A percentile compares a stretch with the other conserved stretches of the same genome.
Evolutionary conservation across 2,888 invertebrate species (phyloP).

Genomic region (Cabera pusaria): DNA sequence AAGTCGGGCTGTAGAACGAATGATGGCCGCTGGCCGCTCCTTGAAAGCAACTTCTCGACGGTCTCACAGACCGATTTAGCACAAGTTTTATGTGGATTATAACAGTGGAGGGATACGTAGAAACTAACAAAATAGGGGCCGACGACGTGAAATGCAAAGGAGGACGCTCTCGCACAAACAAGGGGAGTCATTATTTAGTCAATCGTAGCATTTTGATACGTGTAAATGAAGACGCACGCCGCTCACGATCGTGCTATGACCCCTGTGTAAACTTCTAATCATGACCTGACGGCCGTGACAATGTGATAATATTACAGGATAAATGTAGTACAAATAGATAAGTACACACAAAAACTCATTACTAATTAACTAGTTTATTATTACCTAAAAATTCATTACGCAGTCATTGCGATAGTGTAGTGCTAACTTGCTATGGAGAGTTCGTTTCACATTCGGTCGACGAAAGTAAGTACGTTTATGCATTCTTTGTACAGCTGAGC

Average conservation of each 20-base stretch:
- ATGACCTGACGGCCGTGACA: conserved; percentile 59
- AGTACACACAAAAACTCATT: conserved; percentile 3
- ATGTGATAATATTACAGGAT: conserved; percentile 38
- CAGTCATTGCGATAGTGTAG: conserved; percentile 6
- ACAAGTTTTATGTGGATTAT: conserved; percentile 52
- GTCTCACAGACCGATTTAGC: conserved; percentile 57
- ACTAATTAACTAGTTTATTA: no score
- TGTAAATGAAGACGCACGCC: conserved; percentile 53
- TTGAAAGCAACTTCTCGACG: conserved; percentile 65
- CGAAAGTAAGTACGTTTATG: conserved; percentile 12
- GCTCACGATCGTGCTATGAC: conserved; percentile 54
- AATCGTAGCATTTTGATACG: conserved; percentile 35
- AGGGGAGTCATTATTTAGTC: conserved; percentile 66
- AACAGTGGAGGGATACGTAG: conserved; percentile 52
- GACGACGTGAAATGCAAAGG: conserved; percentile 79
- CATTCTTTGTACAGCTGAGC: conserved; percentile 30
- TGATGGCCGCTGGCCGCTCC: conserved; percentile 72
- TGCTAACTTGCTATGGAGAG: neutral
- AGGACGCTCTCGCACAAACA: conserved; percentile 76
- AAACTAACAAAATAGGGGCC: conserved; percentile 55
- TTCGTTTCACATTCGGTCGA: neutral
- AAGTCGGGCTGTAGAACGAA: conserved; percentile 39
- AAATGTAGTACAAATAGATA: conserved; percentile 7
- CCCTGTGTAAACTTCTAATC: conserved; percentile 51
- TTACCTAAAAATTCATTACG: conserved; percentile 14